Base-by-base conservation (phyloP, 2,888 invertebrate species). In the Agapostemon virescens region DNA sequence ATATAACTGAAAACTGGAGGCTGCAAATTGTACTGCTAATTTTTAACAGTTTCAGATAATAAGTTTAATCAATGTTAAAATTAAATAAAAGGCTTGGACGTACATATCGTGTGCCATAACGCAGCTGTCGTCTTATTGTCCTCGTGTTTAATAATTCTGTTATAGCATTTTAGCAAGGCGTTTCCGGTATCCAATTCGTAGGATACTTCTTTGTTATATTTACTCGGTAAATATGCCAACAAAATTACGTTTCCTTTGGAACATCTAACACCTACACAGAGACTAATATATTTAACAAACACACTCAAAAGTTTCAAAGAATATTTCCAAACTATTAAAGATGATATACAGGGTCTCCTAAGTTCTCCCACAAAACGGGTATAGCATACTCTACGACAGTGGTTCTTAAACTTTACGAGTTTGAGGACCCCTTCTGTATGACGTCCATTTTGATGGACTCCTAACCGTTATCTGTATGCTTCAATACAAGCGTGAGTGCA, bases 391-490 rank as follows among this genome's bases (percentile, higher is more conserved):
- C 23, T 26, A 26, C 23, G 52, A 55, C 23, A 55, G 52, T 15
- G 52, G 52, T 55, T 23, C 23, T 55, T 55, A 55, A 55, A 55
- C 23, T 55, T 55, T 55, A 55, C 4, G 52, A 55, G 52, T 55
- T 26, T 15, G 52, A 23, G 52, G 52, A 26, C 23, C 23, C 26
- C 52, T 55, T 55, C 20, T 23, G 15, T 55, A 23, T 23, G 52
- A 26, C 6, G 52, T 23, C 23, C 52, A 23, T 52, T 52, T 52
- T 15, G 23, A 5, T 23, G 52, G 23, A 55, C 13, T 23, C 23
- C 15, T 42, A 55, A 23, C 23, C 52, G 15, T 23, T 55, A 23
- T 20, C 23, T 55, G 23, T 55, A 49, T 49, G n/a, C n/a, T 26
- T 5, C 1, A 26, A 23, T 26, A 26, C 13, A 55, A 23, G 23